Evolutionary conservation across 2,113 vertebrate species (phyloP), one percentile per base, ranked within the genome.

Genomic region (Peromyscus leucopus): DNA sequence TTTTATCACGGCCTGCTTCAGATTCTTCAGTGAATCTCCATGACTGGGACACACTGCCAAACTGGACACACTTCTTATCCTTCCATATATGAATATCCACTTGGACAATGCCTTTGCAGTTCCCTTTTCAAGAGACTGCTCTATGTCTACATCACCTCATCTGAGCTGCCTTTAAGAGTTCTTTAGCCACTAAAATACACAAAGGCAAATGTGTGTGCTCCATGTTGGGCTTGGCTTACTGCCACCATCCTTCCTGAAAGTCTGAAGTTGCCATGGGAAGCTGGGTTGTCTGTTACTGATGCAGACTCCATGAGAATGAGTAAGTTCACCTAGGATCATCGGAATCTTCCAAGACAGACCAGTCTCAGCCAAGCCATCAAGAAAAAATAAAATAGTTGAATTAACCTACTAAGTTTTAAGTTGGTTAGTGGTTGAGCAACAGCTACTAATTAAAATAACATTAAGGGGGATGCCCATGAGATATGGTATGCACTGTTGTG

Each of bases 351-450:
- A 80, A 12, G 22, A 75, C 7, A 84, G 46, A n/a, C 28, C 51
- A 90, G 5, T 65, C 55, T 74, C 1, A 9, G 48, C 9, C 22
- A 72, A 51, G 24, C 48, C 78, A 46, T 65, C 46, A 48, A 48
- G 10, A 51, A 42, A 33, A 10, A 82, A 55, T 36, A 74, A 75
- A 82, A 51, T 4, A 88, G 31, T n/a, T 90, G 0, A 67, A 61
- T 80, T 94, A 85, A 71, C 31, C 42, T 39, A 92, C 21, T 33
- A 86, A 31, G 4, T 65, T 89, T 96, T 80, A 76, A 28, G 80
- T 1, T 82, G 42, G 11, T 11, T 95, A 63, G 57, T 69, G 61
- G 59, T 36, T 83, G 21, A 61, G 55, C 46, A 78, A 57, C 85
- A 88, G 55, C n/a, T 28, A 63, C n/a, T 10, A 61, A 82, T 83